Evolutionary conservation across 2,113 vertebrate species (phyloP).

Genomic region (Neomonachus schauinslandi): DNA sequence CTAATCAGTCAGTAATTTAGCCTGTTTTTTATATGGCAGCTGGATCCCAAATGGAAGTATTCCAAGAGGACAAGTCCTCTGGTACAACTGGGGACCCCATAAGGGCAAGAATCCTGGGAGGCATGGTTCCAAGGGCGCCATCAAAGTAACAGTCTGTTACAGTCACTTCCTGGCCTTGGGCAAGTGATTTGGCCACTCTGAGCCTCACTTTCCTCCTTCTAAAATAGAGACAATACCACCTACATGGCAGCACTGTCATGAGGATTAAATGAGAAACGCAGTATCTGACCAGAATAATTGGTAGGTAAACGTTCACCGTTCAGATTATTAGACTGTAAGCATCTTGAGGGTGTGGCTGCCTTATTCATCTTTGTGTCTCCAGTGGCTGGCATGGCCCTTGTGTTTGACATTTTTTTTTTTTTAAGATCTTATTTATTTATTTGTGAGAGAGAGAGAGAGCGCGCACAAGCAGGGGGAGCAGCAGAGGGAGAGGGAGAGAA

Average conservation of each 20-base stretch:
- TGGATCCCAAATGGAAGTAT: not conserved
- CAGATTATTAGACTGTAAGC: not conserved
- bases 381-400: not conserved
- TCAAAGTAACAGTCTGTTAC: not conserved
- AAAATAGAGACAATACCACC: not conserved
- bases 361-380: not conserved
- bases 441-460: not conserved
- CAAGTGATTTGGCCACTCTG: not conserved
- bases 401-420: not conserved
- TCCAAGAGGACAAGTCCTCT: slow-evolving; percentile 10
- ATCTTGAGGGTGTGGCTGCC: not conserved
- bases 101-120: not conserved
- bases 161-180: not conserved
- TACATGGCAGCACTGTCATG: not conserved
- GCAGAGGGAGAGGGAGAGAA: not conserved
- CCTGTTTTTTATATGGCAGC: not conserved
- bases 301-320: not conserved
- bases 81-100: not conserved
- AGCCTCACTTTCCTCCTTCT: not conserved
- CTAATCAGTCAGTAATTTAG: not conserved
- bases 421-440: not conserved
- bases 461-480: not conserved
- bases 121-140: not conserved
- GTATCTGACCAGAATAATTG: not conserved
- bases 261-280: not conserved